These are phyloP conservation scores for Tetropium fuscum DNA, from an alignment of 2,888 invertebrate genomes.

Conservation along the genomic window DNA sequence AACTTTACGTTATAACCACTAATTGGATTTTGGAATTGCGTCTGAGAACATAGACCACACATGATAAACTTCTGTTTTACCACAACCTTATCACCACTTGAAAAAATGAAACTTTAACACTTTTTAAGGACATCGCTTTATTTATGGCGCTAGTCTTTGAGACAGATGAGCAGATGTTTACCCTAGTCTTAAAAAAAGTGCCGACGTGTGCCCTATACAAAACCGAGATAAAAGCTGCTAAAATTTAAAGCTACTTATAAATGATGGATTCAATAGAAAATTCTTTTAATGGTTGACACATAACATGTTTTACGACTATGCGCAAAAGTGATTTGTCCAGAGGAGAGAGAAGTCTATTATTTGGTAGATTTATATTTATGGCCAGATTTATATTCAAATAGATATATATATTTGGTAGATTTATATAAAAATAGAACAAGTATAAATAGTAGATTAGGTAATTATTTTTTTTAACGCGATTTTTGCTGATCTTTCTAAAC, in stretches of 20 bases:
- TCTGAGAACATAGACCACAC: slow-evolving; percentile 24
- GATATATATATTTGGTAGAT: no score
- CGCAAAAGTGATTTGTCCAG: neutral
- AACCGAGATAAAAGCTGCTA: slow-evolving; percentile 15
- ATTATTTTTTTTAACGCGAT: no score
- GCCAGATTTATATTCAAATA: no score
- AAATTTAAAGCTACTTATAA: slow-evolving; percentile 22
- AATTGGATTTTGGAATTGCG: slow-evolving; percentile 3
- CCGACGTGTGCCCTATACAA: slow-evolving; percentile 15
- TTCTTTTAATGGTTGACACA: slow-evolving; percentile 24
- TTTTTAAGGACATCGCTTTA: slow-evolving; percentile 19
- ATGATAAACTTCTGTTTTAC: slow-evolving; percentile 24
- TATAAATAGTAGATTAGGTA: no score
- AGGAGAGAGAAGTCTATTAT: slow-evolving; percentile 12
- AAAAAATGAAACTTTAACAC: slow-evolving; percentile 24
- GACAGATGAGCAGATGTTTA: slow-evolving; percentile 27
- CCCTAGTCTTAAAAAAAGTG: slow-evolving; percentile 8
- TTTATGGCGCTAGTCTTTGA: slow-evolving; percentile 16
- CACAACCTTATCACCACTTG: slow-evolving; percentile 23
- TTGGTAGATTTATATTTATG: neutral
- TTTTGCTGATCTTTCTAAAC: no score
- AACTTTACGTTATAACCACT: neutral
- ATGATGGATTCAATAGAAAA: slow-evolving; percentile 14
- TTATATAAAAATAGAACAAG: no score
- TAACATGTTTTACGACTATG: slow-evolving; percentile 1